phyloP scores from a whole-genome alignment of 2,113 vertebrate species.

The Seriola dumerili region DNA sequence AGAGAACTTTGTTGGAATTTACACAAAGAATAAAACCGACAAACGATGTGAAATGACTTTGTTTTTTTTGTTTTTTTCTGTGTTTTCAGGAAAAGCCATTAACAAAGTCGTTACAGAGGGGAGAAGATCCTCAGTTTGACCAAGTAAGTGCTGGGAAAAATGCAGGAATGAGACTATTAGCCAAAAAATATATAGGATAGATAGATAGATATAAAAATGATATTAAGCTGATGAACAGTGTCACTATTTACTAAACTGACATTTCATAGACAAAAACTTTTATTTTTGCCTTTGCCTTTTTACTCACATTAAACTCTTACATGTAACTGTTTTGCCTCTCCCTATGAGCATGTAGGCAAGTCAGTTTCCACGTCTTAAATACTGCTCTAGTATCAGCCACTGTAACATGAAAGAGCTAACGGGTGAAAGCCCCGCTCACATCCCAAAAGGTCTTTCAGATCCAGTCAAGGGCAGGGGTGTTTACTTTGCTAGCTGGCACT shows the following conservation, averaged over 20 bases:
- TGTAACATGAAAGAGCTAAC: constrained; percentile 53
- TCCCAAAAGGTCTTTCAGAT: constrained; percentile 75
- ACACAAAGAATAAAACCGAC: background rate
- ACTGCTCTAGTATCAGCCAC: constrained; percentile 16
- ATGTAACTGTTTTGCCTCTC: constrained; percentile 3
- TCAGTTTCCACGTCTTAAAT: constrained; percentile 1
- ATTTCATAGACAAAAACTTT: background rate
- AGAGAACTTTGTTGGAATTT: constrained; percentile 13
- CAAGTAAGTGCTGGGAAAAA: constrained; percentile 87
- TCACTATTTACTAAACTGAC: too few species aligned
- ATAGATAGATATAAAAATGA: background rate
- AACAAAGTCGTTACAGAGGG: constrained; percentile 96
- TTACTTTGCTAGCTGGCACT: constrained; percentile 81
- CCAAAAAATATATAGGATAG: too few species aligned
- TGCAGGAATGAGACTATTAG: background rate
- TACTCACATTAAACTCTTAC: background rate
- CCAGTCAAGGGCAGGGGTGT: constrained; percentile 78
- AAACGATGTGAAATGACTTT: background rate
- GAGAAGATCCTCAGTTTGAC: constrained; percentile 98
- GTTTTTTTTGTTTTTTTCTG: background rate
- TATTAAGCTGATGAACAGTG: background rate
- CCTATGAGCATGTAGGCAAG: background rate
- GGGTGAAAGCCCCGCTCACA: constrained; percentile 73
- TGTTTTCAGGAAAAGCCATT: constrained; percentile 93
- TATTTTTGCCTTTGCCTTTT: background rate